Conservation (phyloP, 2,113 vertebrate species). For the Collichthys lucidus region DNA sequence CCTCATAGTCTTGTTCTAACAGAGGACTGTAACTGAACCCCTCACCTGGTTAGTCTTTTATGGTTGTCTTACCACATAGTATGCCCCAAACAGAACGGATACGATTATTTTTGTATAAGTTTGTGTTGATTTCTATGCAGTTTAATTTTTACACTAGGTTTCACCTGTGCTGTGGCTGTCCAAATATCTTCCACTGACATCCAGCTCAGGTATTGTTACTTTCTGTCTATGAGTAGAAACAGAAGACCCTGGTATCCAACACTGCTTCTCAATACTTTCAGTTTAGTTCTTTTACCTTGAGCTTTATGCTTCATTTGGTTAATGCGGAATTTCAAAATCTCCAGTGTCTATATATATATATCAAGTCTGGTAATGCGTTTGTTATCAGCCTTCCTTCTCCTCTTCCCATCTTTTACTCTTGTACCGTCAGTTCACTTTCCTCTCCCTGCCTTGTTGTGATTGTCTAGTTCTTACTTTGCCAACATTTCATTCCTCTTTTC, state of each 20-base stretch:
- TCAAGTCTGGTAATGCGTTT: slow-evolving; percentile 35
- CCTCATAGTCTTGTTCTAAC: background rate
- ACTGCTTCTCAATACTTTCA: background rate
- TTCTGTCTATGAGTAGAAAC: background rate
- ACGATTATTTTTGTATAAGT: background rate
- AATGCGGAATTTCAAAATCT: background rate
- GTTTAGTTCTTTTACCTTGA: background rate
- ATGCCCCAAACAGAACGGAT: background rate
- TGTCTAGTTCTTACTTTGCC: slow-evolving; percentile 37
- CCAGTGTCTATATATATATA: slow-evolving; percentile 18
- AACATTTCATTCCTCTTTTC: slow-evolving; percentile 6
- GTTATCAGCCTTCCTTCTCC: slow-evolving; percentile 28
- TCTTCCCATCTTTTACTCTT: background rate
- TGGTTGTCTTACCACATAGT: background rate
- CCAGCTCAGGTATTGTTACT: background rate
- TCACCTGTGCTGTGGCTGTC: background rate
- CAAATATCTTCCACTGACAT: background rate
- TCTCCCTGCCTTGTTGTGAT: slow-evolving; percentile 39
- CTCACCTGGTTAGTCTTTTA: background rate
- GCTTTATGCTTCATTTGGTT: background rate
- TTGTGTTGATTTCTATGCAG: background rate
- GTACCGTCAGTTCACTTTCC: slow-evolving; percentile 24
- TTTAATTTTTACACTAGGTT: background rate
- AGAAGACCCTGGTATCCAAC: background rate
- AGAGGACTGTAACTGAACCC: background rate